These are phyloP conservation scores for Drosophila athabasca DNA, from an alignment of 1,140 invertebrate species.

Conservation along the genomic window DNA sequence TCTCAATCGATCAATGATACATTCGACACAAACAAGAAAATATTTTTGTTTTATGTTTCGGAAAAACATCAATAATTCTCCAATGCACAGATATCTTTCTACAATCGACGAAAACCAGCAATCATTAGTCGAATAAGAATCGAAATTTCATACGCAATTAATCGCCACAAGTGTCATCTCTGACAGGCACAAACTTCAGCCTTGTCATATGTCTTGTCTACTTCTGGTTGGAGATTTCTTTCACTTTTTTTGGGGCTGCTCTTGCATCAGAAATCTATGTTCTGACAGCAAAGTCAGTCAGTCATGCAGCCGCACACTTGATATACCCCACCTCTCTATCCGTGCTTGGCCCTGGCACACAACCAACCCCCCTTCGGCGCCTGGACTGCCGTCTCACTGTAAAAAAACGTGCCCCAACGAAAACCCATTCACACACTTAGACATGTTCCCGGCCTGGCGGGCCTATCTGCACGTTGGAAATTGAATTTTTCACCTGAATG, in stretches of 20 bases:
- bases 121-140: no score
- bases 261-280: conserved; percentile 62
- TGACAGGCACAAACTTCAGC: conserved; percentile 52
- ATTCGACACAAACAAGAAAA: no score
- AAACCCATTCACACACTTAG: conserved; percentile 59
- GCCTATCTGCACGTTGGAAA: conserved; percentile 60
- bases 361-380: not conserved
- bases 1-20: not conserved
- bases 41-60: no score
- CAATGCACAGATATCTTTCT: no score
- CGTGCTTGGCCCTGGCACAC: not conserved
- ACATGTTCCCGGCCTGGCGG: conserved; percentile 39
- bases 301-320: conserved; percentile 74
- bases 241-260: conserved; percentile 23
- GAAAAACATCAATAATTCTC: no score
- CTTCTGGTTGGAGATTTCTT: conserved; percentile 25
- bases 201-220: conserved; percentile 51
- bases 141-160: not conserved
- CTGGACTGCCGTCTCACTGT: not conserved
- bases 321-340: conserved; percentile 15
- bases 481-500: conserved; percentile 80
- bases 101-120: no score
- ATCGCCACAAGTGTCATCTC: conserved; percentile 6
- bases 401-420: conserved; percentile 11
- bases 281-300: conserved; percentile 73